A percentile compares a stretch with the other conserved stretches of the same genome.
Conservation (phyloP, 2,113 vertebrate species). For the Pteronura brasiliensis region DNA sequence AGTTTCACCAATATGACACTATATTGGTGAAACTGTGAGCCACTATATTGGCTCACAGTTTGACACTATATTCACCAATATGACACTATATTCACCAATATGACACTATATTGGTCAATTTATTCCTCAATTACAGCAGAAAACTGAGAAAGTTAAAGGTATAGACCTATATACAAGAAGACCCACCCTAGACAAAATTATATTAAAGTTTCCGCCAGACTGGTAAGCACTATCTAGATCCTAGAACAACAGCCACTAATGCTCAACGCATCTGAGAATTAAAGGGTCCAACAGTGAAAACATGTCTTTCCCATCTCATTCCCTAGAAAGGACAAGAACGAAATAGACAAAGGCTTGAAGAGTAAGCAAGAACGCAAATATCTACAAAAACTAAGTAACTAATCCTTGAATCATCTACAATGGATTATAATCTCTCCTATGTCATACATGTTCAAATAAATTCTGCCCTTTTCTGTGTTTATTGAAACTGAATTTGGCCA, state of each 20-base stretch:
- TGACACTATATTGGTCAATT: background rate
- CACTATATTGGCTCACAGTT: too few species aligned
- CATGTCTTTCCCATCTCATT: background rate
- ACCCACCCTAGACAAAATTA: background rate
- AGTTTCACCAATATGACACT: too few species aligned
- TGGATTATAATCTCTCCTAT: background rate
- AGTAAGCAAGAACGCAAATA: background rate
- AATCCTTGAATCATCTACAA: background rate
- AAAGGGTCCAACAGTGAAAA: background rate
- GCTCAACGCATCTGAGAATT: background rate
- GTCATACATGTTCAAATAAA: background rate
- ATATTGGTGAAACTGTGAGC: too few species aligned
- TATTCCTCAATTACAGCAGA: background rate
- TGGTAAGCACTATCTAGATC: background rate
- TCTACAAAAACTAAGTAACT: background rate
- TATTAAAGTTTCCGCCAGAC: background rate
- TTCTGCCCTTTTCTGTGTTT: background rate
- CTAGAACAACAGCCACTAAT: background rate
- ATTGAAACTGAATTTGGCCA: background rate
- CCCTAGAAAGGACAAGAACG: background rate
- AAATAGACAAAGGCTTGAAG: background rate
- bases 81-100: too few species aligned
- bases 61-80: too few species aligned
- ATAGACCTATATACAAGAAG: background rate
- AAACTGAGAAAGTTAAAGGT: background rate